These are phyloP conservation scores for Ferrisia virgata DNA, from an alignment of 2,888 invertebrate species.

Conservation along the genomic window DNA sequence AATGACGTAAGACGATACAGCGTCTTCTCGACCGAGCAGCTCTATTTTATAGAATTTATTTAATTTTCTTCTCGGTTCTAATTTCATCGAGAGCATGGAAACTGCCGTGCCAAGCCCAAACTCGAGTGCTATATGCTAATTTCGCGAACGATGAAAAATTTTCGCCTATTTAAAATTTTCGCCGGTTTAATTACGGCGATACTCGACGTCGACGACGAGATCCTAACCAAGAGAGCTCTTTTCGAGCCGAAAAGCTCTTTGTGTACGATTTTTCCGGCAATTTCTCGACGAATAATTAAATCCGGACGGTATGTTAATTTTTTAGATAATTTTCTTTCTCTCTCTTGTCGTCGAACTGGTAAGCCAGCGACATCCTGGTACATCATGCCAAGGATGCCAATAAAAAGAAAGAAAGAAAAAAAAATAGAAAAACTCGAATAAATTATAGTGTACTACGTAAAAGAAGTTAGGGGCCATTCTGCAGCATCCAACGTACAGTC, in stretches of 20 bases:
- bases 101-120: too few relatives aligned
- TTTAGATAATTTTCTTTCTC: not conserved
- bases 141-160: not conserved
- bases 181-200: not conserved
- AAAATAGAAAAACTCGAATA: too few relatives aligned
- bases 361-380: not conserved
- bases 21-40: too few relatives aligned
- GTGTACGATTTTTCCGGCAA: not conserved
- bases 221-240: not conserved
- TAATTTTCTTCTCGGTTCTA: not conserved
- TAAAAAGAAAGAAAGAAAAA: not conserved
- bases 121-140: not conserved
- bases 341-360: not conserved
- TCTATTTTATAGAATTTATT: not conserved
- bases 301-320: not conserved
- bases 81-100: not conserved
- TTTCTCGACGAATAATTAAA: not conserved
- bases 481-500: too few relatives aligned
- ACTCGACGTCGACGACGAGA: not conserved
- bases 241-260: not conserved
- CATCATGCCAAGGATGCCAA: not conserved
- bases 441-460: too few relatives aligned
- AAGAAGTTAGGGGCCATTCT: too few relatives aligned
- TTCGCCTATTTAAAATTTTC: not conserved
- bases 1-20: not conserved